Conservation (phyloP, 2,888 invertebrate genomes). For the Metopia argyrocephala region DNA sequence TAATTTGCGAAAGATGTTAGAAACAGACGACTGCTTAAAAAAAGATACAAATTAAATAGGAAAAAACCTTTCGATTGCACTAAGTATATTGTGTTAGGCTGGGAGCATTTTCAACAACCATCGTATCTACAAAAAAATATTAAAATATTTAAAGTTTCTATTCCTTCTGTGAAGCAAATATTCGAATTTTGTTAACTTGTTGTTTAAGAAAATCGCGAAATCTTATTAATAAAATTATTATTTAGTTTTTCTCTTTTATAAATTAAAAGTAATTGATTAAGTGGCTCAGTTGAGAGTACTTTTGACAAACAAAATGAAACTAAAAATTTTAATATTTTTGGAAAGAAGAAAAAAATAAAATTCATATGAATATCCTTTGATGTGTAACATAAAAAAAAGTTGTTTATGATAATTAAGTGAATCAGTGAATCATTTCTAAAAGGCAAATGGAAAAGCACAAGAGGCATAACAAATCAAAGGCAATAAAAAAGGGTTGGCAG, state of each 20-base stretch:
- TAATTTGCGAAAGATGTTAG: too few relatives aligned
- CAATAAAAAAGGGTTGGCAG: conserved; percentile 25
- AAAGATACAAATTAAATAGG: too few relatives aligned
- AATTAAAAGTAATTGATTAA: conserved; percentile 55
- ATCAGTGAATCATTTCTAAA: conserved; percentile 4
- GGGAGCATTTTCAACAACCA: too few relatives aligned
- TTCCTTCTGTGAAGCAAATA: too few relatives aligned
- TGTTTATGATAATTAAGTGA: conserved; percentile 54
- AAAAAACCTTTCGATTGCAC: too few relatives aligned
- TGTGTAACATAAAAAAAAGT: conserved; percentile 45
- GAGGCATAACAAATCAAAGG: background rate
- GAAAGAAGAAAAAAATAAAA: background rate
- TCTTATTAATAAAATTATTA: conserved; percentile 23
- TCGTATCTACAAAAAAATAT: too few relatives aligned
- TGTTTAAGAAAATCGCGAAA: too few relatives aligned
- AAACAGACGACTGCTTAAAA: too few relatives aligned
- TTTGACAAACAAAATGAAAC: conserved; percentile 21
- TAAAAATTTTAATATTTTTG: too few relatives aligned
- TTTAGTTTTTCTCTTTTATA: background rate
- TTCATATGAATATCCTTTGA: conserved; percentile 34
- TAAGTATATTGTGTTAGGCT: too few relatives aligned
- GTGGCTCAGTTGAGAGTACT: conserved; percentile 26
- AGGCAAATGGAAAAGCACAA: background rate
- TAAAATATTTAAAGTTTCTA: too few relatives aligned
- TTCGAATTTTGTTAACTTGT: too few relatives aligned